phyloP scores from a whole-genome alignment of 2,888 invertebrate species.

The Mythimna loreyi region DNA sequence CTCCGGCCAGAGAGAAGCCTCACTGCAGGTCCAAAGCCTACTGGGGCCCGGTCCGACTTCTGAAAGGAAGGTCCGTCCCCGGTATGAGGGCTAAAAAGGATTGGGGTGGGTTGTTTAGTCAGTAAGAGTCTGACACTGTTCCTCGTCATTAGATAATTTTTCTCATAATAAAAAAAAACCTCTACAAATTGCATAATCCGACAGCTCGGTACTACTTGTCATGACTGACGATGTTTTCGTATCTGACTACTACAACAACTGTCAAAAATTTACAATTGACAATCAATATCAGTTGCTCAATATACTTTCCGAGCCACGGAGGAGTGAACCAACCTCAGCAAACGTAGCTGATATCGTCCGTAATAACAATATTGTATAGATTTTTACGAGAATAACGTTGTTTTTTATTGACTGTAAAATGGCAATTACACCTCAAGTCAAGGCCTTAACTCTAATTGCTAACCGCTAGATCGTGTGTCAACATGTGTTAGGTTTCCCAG shows the following conservation, averaged over 20 bases:
- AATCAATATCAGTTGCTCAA: not conserved
- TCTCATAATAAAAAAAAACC: too few species aligned
- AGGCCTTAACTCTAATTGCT: constrained; percentile 33
- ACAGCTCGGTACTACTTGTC: not conserved
- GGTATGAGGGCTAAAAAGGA: too few species aligned
- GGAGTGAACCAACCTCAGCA: not conserved
- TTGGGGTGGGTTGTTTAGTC: too few species aligned
- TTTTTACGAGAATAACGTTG: not conserved
- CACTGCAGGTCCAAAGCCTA: too few species aligned
- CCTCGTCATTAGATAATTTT: too few species aligned
- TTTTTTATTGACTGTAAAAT: not conserved
- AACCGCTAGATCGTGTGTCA: constrained; percentile 15
- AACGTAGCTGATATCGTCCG: constrained; percentile 2
- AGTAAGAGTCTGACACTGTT: too few species aligned
- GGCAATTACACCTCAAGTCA: constrained; percentile 32
- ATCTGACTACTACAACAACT: not conserved
- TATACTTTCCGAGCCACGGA: not conserved
- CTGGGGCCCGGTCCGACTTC: too few species aligned
- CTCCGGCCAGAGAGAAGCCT: too few species aligned
- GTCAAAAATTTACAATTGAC: too few species aligned
- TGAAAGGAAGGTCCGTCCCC: too few species aligned
- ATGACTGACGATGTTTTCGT: not conserved
- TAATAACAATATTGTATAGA: not conserved
- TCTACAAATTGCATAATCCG: not conserved
- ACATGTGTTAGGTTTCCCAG: constrained; percentile 44